These are phyloP conservation scores for Drosophila arizonae DNA, from an alignment of 1,140 invertebrate genomes.

Conservation along the genomic window DNA sequence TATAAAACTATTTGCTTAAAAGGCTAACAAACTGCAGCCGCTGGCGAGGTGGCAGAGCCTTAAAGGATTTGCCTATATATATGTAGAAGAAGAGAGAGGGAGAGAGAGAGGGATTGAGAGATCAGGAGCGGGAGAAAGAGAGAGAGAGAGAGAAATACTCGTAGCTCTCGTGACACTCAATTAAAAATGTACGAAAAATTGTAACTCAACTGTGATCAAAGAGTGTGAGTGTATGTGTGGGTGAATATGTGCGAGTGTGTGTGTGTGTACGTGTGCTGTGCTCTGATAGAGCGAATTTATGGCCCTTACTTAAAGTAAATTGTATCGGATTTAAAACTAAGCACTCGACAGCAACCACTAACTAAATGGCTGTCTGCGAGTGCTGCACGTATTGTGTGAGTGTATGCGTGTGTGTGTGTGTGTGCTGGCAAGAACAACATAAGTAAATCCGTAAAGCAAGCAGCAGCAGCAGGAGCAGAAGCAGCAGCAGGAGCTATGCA, in stretches of 20 bases:
- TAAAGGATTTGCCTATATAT: background rate
- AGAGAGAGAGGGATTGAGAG: background rate
- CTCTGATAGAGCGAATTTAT: conserved; percentile 57
- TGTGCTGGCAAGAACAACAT: conserved; percentile 21
- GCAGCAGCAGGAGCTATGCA: conserved; percentile 43
- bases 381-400: background rate
- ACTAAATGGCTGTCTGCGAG: conserved; percentile 63
- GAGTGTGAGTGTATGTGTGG: conserved; percentile 11
- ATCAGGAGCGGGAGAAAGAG: background rate
- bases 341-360: conserved; percentile 59
- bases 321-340: conserved; percentile 69
- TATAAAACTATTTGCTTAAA: background rate
- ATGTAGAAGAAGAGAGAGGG: too few relatives aligned
- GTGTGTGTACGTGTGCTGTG: conserved; percentile 11
- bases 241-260: conserved; percentile 1
- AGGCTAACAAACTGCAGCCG: background rate
- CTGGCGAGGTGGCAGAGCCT: conserved; percentile 18
- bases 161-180: conserved; percentile 40
- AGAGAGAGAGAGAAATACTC: background rate
- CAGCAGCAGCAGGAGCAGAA: conserved; percentile 16
- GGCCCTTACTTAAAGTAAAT: conserved; percentile 64
- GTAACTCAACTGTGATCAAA: conserved; percentile 36
- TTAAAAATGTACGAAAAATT: conserved; percentile 58
- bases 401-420: conserved; percentile 8
- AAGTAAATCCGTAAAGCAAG: conserved; percentile 22